These are phyloP conservation scores for Lepidocyrtoides sp. DNA, from an alignment of 2,888 invertebrate genomes.

Conservation along the genomic window DNA sequence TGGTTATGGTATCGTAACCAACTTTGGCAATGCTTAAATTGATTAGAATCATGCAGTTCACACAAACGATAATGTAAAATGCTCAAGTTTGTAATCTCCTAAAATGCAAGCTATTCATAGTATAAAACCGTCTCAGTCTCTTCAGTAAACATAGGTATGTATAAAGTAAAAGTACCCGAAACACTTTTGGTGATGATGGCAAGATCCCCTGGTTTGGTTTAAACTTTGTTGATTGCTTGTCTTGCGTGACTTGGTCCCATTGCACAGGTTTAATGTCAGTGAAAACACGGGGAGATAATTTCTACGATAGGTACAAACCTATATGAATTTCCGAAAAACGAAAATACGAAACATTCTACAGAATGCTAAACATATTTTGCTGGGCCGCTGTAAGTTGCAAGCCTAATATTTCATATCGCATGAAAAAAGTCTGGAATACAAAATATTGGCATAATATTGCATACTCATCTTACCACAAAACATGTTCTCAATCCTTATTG, in stretches of 20 bases:
- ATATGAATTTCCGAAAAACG: neutral
- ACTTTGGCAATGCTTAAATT: no score
- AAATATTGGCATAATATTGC: neutral
- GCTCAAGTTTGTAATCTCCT: neutral
- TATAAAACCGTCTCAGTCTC: neutral
- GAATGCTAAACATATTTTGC: no score
- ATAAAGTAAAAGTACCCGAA: no score
- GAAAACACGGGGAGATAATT: constrained; percentile 1
- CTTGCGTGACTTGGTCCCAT: constrained; percentile 45
- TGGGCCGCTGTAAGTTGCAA: neutral
- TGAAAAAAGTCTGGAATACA: neutral
- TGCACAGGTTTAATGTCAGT: constrained; percentile 27
- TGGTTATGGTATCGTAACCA: no score
- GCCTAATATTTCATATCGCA: no score
- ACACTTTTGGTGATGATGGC: no score
- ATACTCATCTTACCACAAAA: neutral
- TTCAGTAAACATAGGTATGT: neutral
- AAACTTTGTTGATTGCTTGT: constrained; percentile 15
- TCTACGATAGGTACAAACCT: neutral
- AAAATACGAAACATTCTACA: no score
- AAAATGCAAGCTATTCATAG: neutral
- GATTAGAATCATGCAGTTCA: no score
- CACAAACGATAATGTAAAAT: neutral
- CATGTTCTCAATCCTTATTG: neutral
- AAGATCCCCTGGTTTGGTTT: neutral